Conservation (phyloP, 2,797 vertebrate species). For the Phaenicophaeus curvirostris region DNA sequence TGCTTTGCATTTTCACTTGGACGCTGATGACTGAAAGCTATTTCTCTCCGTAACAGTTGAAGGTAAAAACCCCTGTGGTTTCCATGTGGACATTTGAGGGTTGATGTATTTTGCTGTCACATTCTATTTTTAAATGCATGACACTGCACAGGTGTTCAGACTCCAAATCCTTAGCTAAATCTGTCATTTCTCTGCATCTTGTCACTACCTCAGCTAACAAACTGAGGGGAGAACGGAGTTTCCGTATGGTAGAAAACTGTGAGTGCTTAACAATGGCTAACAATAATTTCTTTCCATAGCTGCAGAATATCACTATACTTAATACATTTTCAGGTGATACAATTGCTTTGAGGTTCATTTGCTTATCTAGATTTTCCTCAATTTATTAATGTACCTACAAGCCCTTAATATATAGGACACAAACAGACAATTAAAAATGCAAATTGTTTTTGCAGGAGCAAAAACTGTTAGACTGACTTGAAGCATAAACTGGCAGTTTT, state of each 20-base stretch:
- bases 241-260: background rate
- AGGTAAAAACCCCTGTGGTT: constrained; percentile 39
- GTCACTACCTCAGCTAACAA: constrained; percentile 41
- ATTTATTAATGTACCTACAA: background rate
- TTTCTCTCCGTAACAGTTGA: constrained; percentile 33
- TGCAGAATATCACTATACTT: background rate
- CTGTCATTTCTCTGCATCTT: constrained; percentile 49
- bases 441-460: background rate
- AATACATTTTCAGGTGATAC: constrained; percentile 1
- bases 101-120: constrained; percentile 57
- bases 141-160: constrained; percentile 67
- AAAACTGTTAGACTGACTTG: background rate
- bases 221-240: constrained; percentile 8
- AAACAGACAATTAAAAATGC: background rate
- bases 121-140: constrained; percentile 63
- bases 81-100: constrained; percentile 53
- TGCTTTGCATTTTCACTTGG: background rate
- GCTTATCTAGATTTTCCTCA: background rate
- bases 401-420: background rate
- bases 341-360: constrained; percentile 3
- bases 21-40: background rate
- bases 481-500: background rate
- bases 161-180: constrained; percentile 45
- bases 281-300: background rate
- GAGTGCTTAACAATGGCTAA: background rate